Conservation (phyloP, 2,888 invertebrate species). For the Xanthia togata region DNA sequence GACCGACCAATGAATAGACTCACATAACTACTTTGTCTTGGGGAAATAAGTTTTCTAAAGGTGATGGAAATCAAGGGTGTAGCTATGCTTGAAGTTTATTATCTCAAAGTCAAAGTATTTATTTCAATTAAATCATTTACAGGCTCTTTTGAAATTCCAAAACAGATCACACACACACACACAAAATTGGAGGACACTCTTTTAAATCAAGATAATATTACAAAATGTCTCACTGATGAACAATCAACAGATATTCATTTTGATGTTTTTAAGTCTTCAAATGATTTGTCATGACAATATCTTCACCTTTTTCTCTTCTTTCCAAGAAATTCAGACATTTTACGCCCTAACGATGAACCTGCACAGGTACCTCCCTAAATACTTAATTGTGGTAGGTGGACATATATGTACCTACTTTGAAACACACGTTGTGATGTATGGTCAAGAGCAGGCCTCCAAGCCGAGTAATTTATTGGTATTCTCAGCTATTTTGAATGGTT, state of each 20-base stretch:
- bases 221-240: background rate
- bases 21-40: slow-evolving; percentile 61
- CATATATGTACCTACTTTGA: background rate
- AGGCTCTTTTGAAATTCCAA: background rate
- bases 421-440: slow-evolving; percentile 2
- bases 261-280: background rate
- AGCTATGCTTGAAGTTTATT: slow-evolving; percentile 5
- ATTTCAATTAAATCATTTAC: background rate
- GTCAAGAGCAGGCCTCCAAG: slow-evolving; percentile 8
- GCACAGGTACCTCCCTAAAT: background rate
- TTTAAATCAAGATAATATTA: background rate
- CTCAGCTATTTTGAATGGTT: slow-evolving; percentile 26
- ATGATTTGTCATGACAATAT: background rate
- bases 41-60: slow-evolving; percentile 59
- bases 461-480: slow-evolving; percentile 53
- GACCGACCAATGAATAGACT: slow-evolving; percentile 68
- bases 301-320: background rate
- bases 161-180: background rate
- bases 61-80: slow-evolving; percentile 31
- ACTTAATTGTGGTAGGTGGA: background rate
- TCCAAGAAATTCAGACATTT: too few relatives aligned
- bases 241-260: background rate
- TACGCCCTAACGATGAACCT: background rate
- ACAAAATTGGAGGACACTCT: too few relatives aligned
- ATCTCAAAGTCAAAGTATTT: background rate